Percentiles rank a stretch among this genome's conserved stretches.
Evolutionary conservation across 2,797 vertebrate species (phyloP).

Genomic region (Odontamblyopus lacepedii): DNA sequence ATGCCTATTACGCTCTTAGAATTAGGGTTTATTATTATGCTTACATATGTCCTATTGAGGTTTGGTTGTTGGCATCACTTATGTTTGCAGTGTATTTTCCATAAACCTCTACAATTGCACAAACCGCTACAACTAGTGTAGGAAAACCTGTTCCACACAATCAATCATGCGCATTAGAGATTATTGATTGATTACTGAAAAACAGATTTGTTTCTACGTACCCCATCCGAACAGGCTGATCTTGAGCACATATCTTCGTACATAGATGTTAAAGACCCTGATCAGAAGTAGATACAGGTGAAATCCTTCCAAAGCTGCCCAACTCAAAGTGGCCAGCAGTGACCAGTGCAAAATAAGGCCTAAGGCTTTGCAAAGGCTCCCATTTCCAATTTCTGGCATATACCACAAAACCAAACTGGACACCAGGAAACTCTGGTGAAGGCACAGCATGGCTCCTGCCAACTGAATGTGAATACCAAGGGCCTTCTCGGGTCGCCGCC

Average conservation of each 20-base stretch:
- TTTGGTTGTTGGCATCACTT: accelerated
- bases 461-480: slow-evolving; percentile 71
- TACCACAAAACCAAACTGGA: slow-evolving; percentile 39
- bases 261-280: slow-evolving; percentile 83
- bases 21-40: not conserved
- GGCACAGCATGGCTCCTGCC: slow-evolving; percentile 65
- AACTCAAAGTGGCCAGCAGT: slow-evolving; percentile 78
- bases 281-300: slow-evolving; percentile 84
- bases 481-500: slow-evolving; percentile 61
- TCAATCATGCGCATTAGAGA: not conserved
- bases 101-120: slow-evolving; percentile 61
- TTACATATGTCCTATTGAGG: slow-evolving; percentile 71
- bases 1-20: not conserved
- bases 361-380: slow-evolving; percentile 45
- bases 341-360: slow-evolving; percentile 77
- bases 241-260: slow-evolving; percentile 83
- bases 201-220: slow-evolving; percentile 52
- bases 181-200: not conserved
- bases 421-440: slow-evolving; percentile 75
- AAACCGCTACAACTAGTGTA: slow-evolving; percentile 51
- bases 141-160: slow-evolving; percentile 75
- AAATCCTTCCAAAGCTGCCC: slow-evolving; percentile 84
- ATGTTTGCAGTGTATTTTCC: slow-evolving; percentile 45
- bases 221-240: slow-evolving; percentile 85
- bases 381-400: accelerated